Conservation (phyloP, 2,797 vertebrate species). For the Moxostoma hubbsi region DNA sequence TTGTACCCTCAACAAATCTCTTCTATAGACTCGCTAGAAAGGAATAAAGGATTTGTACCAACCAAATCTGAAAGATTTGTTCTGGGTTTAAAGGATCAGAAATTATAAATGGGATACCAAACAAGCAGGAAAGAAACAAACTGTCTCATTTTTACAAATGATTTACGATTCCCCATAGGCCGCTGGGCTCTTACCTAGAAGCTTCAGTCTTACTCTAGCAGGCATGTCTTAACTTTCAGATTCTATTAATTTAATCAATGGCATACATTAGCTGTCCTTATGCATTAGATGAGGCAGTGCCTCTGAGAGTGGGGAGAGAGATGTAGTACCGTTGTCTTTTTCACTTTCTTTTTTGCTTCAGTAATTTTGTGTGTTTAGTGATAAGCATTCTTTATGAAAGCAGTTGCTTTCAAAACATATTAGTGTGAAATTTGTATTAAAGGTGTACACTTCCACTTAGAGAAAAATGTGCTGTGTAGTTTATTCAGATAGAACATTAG, state of each 20-base stretch:
- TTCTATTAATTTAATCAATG: slow-evolving; percentile 72
- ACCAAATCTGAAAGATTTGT: slow-evolving; percentile 39
- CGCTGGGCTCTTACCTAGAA: slow-evolving; percentile 59
- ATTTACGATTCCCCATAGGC: slow-evolving; percentile 60
- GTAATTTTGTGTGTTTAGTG: neutral
- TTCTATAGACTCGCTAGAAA: slow-evolving; percentile 61
- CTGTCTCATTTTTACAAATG: slow-evolving; percentile 64
- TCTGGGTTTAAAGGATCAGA: slow-evolving; percentile 54
- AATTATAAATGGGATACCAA: slow-evolving; percentile 54
- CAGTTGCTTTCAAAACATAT: slow-evolving; percentile 15
- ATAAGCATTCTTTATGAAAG: neutral
- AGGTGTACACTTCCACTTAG: neutral
- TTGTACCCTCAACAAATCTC: slow-evolving; percentile 62
- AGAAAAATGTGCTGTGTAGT: neutral
- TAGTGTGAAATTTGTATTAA: slow-evolving; percentile 7
- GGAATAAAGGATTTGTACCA: slow-evolving; percentile 65
- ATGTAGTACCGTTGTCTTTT: neutral
- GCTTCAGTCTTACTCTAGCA: slow-evolving; percentile 64
- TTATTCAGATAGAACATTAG: neutral
- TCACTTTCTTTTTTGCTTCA: slow-evolving; percentile 17
- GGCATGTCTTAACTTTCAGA: slow-evolving; percentile 69
- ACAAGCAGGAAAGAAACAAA: slow-evolving; percentile 51
- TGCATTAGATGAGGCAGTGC: slow-evolving; percentile 59
- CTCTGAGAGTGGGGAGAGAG: slow-evolving; percentile 46
- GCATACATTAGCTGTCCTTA: slow-evolving; percentile 61